Conservation (phyloP, 2,113 vertebrate species). For the Rhynchopsitta pachyrhyncha region DNA sequence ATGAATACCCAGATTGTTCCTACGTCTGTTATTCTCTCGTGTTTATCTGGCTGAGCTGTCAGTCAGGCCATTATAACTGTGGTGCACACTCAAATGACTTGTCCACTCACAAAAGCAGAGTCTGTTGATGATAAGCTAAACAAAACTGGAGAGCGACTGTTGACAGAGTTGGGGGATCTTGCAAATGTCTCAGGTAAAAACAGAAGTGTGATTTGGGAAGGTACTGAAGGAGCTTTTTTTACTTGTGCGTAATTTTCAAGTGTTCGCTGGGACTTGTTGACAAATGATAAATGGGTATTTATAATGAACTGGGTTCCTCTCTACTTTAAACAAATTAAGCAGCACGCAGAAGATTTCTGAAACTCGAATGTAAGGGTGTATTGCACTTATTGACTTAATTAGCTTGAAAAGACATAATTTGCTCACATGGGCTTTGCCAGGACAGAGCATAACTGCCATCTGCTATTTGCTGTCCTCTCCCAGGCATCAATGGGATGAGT, state of each 20-base stretch:
- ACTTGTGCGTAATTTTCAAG: neutral
- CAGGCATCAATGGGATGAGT: rapidly evolving
- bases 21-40: constrained; percentile 75
- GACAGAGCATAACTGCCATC: neutral
- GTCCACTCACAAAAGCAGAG: constrained; percentile 78
- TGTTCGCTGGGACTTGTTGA: neutral
- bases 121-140: constrained; percentile 78
- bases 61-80: constrained; percentile 83
- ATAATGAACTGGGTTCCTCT: neutral
- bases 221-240: neutral
- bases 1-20: constrained; percentile 83
- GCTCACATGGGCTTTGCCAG: neutral
- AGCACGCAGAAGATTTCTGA: neutral
- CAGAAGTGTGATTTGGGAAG: constrained; percentile 19
- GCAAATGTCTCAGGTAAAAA: constrained; percentile 49
- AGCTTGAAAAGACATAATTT: constrained; percentile 19
- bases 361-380: neutral
- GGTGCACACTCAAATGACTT: constrained; percentile 82
- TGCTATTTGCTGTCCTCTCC: neutral
- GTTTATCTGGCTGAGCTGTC: constrained; percentile 86
- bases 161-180: constrained; percentile 58
- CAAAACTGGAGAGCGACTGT: constrained; percentile 62
- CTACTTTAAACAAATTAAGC: constrained; percentile 43
- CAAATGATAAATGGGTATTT: neutral
- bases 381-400: constrained; percentile 9